Conservation (phyloP, 2,888 invertebrate species). For the Aporophyla nigra region DNA sequence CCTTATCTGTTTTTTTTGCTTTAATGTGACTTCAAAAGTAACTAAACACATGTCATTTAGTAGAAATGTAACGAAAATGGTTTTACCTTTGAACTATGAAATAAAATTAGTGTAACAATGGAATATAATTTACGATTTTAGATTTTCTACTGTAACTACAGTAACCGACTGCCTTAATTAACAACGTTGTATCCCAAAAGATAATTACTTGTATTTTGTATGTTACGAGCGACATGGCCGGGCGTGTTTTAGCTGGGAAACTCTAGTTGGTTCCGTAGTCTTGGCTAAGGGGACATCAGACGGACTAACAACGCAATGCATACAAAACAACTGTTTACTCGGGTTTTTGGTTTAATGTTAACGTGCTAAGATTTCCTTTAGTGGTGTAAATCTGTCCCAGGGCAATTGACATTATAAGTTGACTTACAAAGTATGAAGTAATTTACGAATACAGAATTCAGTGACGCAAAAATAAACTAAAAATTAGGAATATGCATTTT, state of each 20-base stretch:
- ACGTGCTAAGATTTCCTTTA: slow-evolving; percentile 29
- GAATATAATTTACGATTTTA: slow-evolving; percentile 24
- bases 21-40: slow-evolving; percentile 39
- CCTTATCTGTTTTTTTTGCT: slow-evolving; percentile 52
- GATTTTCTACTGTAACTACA: slow-evolving; percentile 31
- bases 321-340: slow-evolving; percentile 62
- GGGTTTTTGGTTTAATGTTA: slow-evolving; percentile 46
- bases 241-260: slow-evolving; percentile 22
- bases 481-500: not conserved
- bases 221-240: slow-evolving; percentile 28
- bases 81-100: slow-evolving; percentile 38
- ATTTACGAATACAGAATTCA: not conserved
- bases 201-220: slow-evolving; percentile 39
- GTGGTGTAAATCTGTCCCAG: slow-evolving; percentile 4
- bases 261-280: slow-evolving; percentile 40
- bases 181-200: slow-evolving; percentile 39
- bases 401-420: slow-evolving; percentile 7
- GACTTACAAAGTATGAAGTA: not conserved
- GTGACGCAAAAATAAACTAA: not conserved
- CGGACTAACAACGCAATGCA: slow-evolving; percentile 66
- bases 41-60: slow-evolving; percentile 36
- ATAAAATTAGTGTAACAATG: slow-evolving; percentile 43
- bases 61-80: slow-evolving; percentile 4
- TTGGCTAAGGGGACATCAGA: slow-evolving; percentile 45
- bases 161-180: slow-evolving; percentile 32